Percentiles rank a stretch among this genome's conserved stretches.
phyloP scores from a whole-genome alignment of 1,140 invertebrate species.

The Leptinotarsa lineolata region DNA sequence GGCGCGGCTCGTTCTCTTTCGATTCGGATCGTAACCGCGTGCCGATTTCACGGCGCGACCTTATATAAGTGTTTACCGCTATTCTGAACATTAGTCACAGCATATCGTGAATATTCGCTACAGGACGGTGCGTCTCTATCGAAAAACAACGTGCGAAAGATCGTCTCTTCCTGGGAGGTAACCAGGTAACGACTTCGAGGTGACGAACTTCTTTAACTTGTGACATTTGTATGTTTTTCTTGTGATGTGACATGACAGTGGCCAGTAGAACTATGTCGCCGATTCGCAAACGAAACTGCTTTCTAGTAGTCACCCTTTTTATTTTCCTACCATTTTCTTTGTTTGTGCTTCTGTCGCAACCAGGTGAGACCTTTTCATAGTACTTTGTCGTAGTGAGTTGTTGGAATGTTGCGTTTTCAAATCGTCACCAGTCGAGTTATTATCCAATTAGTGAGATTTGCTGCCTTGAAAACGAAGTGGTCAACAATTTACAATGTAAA shows the following conservation, averaged over 20 bases:
- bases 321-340: conserved; percentile 61
- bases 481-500: no score
- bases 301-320: conserved; percentile 58
- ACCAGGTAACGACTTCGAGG: no score
- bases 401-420: background rate
- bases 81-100: conserved; percentile 21
- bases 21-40: conserved; percentile 18
- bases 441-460: no score
- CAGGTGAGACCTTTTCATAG: conserved; percentile 45
- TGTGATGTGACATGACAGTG: conserved; percentile 41
- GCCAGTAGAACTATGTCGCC: conserved; percentile 54
- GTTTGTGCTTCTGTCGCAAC: conserved; percentile 58
- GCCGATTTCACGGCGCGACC: conserved; percentile 20
- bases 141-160: background rate
- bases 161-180: conserved; percentile 3
- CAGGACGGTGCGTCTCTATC: background rate
- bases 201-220: background rate
- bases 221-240: conserved; percentile 1
- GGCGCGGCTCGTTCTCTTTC: conserved; percentile 37
- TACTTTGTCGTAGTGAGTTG: background rate
- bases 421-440: no score
- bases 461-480: no score
- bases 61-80: conserved; percentile 30
- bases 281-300: conserved; percentile 59
- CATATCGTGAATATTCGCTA: background rate